Evolutionary conservation across 2,888 invertebrate species (phyloP).

Genomic region (Aethes cnicana): DNA sequence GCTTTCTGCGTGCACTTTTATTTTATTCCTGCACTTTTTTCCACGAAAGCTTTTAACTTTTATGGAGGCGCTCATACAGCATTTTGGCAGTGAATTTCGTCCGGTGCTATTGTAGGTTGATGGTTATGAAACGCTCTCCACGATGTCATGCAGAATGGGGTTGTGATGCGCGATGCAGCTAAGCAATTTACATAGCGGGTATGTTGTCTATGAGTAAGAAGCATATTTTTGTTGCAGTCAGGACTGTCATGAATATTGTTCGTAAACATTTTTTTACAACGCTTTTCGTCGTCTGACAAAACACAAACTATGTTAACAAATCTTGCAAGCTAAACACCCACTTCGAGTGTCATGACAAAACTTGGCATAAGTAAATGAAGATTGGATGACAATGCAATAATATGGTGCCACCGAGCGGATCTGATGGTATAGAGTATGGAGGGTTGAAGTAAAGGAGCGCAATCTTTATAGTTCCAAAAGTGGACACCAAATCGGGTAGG

Average conservation of each 20-base stretch:
- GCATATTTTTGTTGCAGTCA: background rate
- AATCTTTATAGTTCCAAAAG: too few species aligned
- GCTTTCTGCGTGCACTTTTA: slow-evolving; percentile 66
- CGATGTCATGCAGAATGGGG: slow-evolving; percentile 29
- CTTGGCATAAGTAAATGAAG: too few species aligned
- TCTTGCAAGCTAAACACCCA: too few species aligned
- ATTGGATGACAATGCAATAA: too few species aligned
- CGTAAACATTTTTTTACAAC: too few species aligned
- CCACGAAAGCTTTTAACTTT: slow-evolving; percentile 77
- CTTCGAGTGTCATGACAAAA: too few species aligned
- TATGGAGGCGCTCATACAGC: slow-evolving; percentile 63
- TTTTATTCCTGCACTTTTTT: slow-evolving; percentile 65
- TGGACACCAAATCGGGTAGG: too few species aligned
- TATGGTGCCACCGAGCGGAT: too few species aligned
- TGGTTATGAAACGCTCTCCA: slow-evolving; percentile 33
- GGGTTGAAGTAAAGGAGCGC: too few species aligned
- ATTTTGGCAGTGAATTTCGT: slow-evolving; percentile 60
- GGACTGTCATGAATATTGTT: background rate
- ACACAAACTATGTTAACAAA: too few species aligned
- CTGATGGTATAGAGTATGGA: too few species aligned
- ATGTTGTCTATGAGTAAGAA: slow-evolving; percentile 2
- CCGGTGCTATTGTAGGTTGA: slow-evolving; percentile 40
- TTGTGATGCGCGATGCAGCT: slow-evolving; percentile 20
- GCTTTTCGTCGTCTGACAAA: too few species aligned
- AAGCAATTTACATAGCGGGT: slow-evolving; percentile 22